Base-by-base conservation (phyloP, 92 coral and sea anemone species). In the Parazoanthus darwini region DNA sequence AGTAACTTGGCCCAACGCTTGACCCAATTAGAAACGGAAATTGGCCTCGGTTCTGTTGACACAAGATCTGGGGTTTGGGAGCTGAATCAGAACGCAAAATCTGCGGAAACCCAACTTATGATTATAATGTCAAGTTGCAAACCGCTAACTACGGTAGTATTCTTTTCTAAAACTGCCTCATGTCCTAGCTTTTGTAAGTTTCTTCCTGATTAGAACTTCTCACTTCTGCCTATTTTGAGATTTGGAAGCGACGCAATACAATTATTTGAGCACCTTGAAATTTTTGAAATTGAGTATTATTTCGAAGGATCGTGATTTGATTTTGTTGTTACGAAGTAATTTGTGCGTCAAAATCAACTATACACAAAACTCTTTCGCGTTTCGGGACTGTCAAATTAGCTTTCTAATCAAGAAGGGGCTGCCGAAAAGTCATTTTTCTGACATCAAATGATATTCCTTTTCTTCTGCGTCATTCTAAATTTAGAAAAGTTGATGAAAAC, bases 21-120 rank as follows among this genome's bases (percentile, higher is more conserved):
- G 95, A 90, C 94, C 94, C 95, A 92, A 89, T 92, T 88, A 86
- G 91, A 86, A 91, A 82, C 98, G 98, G 98, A 92, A 95, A 92
- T 89, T 78, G 78, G 88, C 83, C 90, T 82, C 87, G 96, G 86
- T 88, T 78, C 80, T 86, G 96, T 76, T 93, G 96, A 93, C 96
- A 92, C 88, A 81, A 88, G 87, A 73, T 75, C 84, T 81, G 91
- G 90, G 93, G 90, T 90, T 88, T 85, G 94, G 94, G 90, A 84
- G 44, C 81, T 43, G 87, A 84, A 71, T 44, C 86, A 80, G 83
- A 15, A 78, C 94, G 86, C 91, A 94, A 93, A 93, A 90, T 79
- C 86, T 67, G 44, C 88, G 93, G 89, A 85, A 91, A 92, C 87
- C 96, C 89, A 80, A 89, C 78, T 68, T 84, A 84, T 70, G 87